Conservation (phyloP, 2,888 invertebrate species). For the Argyresthia goedartella region DNA sequence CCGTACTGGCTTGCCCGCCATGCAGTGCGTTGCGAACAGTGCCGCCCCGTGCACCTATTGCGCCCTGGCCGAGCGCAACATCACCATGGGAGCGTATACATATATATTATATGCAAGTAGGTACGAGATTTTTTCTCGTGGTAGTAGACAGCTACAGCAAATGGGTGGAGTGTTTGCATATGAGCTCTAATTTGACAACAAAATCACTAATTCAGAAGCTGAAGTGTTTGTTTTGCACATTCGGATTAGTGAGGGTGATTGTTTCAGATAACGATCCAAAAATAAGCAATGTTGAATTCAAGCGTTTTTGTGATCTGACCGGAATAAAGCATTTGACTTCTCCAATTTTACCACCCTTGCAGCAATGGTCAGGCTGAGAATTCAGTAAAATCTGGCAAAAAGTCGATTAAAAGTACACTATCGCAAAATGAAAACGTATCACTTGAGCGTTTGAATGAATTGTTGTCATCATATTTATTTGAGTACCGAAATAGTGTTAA, state of each 20-base stretch:
- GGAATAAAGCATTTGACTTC: neutral
- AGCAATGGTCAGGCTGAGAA: neutral
- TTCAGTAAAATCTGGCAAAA: neutral
- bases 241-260: neutral
- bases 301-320: neutral
- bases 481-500: neutral
- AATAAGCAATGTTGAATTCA: neutral
- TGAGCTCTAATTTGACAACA: neutral
- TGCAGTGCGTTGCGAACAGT: too few species aligned
- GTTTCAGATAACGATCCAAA: neutral
- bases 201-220: neutral
- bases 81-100: too few species aligned
- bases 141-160: too few species aligned
- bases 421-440: neutral
- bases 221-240: neutral
- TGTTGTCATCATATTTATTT: neutral
- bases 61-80: too few species aligned
- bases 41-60: too few species aligned
- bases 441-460: neutral
- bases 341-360: neutral
- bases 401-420: neutral
- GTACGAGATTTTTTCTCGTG: too few species aligned
- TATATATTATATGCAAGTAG: too few species aligned
- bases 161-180: too few species aligned
- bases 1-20: too few species aligned